Evolutionary conservation across 2,797 vertebrate genomes (phyloP).

Genomic region (Simalia tracyae): DNA sequence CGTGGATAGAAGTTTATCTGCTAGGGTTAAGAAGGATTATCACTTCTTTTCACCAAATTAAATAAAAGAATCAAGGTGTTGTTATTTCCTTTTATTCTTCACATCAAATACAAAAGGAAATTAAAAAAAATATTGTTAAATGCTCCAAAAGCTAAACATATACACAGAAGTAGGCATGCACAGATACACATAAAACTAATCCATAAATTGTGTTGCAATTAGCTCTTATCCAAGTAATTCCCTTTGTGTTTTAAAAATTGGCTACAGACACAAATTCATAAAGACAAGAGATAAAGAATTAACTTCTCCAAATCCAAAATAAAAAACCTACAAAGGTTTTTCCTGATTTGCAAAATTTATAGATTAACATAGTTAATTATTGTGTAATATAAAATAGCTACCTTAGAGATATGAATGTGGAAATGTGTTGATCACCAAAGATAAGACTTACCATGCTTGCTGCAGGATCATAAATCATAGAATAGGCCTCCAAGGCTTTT

Average conservation of each 20-base stretch:
- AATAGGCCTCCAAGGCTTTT: neutral
- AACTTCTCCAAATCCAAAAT: constrained; percentile 36
- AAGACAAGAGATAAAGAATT: constrained; percentile 28
- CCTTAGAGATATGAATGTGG: neutral
- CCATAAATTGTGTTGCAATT: constrained; percentile 61
- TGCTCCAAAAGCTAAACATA: constrained; percentile 49
- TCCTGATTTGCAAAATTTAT: neutral
- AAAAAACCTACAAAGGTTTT: neutral
- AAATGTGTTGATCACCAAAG: neutral
- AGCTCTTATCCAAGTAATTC: constrained; percentile 61
- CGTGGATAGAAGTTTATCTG: constrained; percentile 50
- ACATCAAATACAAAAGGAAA: constrained; percentile 40
- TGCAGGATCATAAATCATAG: neutral
- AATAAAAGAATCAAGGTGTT: constrained; percentile 3
- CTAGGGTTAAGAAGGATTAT: constrained; percentile 56
- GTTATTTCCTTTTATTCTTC: constrained; percentile 36
- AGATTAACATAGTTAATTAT: neutral
- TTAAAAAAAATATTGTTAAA: constrained; percentile 58
- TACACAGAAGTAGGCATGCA: neutral
- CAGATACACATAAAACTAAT: constrained; percentile 40
- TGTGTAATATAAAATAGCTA: neutral
- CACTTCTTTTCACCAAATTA: constrained; percentile 40
- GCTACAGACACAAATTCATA: constrained; percentile 43
- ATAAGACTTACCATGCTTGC: neutral
- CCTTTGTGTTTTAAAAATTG: constrained; percentile 34